Evolutionary conservation across 2,888 invertebrate species (phyloP), one percentile per base, ranked within the genome.

Genomic region (Apocheima hispidaria): DNA sequence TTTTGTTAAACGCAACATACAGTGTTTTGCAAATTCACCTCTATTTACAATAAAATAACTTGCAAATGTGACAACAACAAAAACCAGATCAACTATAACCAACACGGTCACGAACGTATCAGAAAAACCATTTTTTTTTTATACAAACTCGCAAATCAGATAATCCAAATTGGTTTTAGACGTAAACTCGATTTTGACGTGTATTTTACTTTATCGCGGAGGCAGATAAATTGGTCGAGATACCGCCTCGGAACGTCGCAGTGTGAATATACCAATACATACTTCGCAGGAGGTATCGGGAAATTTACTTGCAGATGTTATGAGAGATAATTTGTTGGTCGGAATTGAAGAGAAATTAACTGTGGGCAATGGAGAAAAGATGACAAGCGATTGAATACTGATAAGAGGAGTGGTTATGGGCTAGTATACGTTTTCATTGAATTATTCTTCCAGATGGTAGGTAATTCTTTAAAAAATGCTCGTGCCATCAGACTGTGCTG

Each of bases 131-230:
- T 80, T 83, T 83, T 82, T 83, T 83, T 82, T 70, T 63, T 84
- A 82, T 82, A 87, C 83, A 88, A 84, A 85, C 84, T 87, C 82
- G 78, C 84, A 86, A 88, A 90, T 89, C 89, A 84, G 91, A 90
- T 90, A 90, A 90, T 90, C 88, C 87, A 86, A 91, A 91, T 90
- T 90, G 90, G 86, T 88, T 90, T 88, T 89, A 89, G 88, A 84
- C 86, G 89, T 81, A 87, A 87, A 90, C 88, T 90, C 90, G 85
- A 88, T 90, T 90, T 85, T 88, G 88, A 87, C 88, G 85, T 87
- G 88, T 88, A 90, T 86, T 85, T 82, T 84, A 82, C 84, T 87
- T 88, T 88, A 88, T 89, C 90, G 86, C 75, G 79, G 79, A 78
- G 74, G 72, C 74, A 82, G 90, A 90, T 91, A 90, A 90, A 91